Evolutionary conservation across 2,797 vertebrate genomes (phyloP), one percentile per base, ranked within the genome.

Genomic region (Silurus lanzhouensis): DNA sequence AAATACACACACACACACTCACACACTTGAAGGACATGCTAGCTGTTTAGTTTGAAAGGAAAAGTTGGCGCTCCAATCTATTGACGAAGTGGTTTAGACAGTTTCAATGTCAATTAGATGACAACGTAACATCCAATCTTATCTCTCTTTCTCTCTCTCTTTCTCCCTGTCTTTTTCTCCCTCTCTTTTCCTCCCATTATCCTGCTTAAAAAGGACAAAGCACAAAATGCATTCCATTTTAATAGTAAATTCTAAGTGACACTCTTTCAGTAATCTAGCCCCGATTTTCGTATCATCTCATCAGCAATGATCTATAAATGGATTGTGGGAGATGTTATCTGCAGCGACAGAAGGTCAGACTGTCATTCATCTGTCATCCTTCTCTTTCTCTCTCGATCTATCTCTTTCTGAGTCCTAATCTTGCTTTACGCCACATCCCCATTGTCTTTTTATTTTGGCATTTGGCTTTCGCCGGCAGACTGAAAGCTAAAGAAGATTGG

Each of bases 281-380:
- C 63, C 3, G 7, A 76, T 60, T 87, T 76, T 79, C 46, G 20
- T 6, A 85, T 64, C 71, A 61, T 64, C 58, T 83, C 77, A 84
- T 89, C 85, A 22, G n/a, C 60, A 82, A 78, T 61, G 76, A 87
- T 89, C 85, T 84, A 61, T 74, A n/a, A 72, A 76, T 60, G 78
- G 87, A 87, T 82, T 63, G 77, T 22, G 63, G 14, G 78, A 64
- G 81, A 86, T 85, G 77, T 84, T 82, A 84, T 74, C 86, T 84
- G 27, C 44, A 82, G 68, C 15, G 1, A 67, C 44, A 74, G 85
- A 88, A 88, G 86, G 89, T 90, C 87, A 88, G 46, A 70, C 79
- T 86, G 84, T 84, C 86, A 88, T 82, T 83, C 67, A 63, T 79
- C 66, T 76, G 86, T 86, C 84, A 80, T 81, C 66, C 71, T 84